Conservation (phyloP, 1,140 invertebrate species). For the Ips typographus region DNA sequence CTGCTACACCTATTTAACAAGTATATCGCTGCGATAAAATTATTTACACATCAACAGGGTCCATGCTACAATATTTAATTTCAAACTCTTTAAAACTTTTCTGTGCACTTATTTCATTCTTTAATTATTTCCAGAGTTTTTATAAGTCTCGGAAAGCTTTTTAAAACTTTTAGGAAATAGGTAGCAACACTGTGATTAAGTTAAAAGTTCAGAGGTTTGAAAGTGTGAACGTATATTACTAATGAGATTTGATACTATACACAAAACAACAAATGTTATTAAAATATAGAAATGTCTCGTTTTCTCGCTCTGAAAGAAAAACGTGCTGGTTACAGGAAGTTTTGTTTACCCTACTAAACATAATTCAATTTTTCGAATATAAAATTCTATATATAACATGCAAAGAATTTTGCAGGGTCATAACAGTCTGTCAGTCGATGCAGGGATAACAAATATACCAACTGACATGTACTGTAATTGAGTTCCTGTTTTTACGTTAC, state of each 20-base stretch:
- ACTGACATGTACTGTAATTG: conserved; percentile 22
- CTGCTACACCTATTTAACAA: conserved; percentile 21
- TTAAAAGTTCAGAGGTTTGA: conserved; percentile 24
- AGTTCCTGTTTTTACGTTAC: conserved; percentile 17
- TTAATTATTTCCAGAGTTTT: conserved; percentile 30
- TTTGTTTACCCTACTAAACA: background rate
- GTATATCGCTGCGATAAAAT: conserved; percentile 10
- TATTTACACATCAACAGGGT: conserved; percentile 31
- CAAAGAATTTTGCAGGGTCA: conserved; percentile 26
- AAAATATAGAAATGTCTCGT: no score
- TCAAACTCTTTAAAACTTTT: conserved; percentile 33
- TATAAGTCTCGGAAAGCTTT: conserved; percentile 24
- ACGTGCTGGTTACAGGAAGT: no score
- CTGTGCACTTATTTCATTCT: conserved; percentile 30
- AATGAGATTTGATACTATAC: no score
- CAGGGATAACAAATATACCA: conserved; percentile 30
- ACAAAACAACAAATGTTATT: no score
- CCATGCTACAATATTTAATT: conserved; percentile 30
- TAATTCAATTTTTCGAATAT: conserved; percentile 8
- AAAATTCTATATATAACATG: conserved; percentile 24
- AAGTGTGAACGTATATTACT: background rate
- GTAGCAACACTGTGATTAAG: conserved; percentile 21
- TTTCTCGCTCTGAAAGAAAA: no score
- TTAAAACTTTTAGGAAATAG: conserved; percentile 26
- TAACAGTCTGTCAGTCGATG: conserved; percentile 27